Evolutionary conservation across 2,888 invertebrate species (phyloP).

Genomic region (Drosophila suboccidentalis): DNA sequence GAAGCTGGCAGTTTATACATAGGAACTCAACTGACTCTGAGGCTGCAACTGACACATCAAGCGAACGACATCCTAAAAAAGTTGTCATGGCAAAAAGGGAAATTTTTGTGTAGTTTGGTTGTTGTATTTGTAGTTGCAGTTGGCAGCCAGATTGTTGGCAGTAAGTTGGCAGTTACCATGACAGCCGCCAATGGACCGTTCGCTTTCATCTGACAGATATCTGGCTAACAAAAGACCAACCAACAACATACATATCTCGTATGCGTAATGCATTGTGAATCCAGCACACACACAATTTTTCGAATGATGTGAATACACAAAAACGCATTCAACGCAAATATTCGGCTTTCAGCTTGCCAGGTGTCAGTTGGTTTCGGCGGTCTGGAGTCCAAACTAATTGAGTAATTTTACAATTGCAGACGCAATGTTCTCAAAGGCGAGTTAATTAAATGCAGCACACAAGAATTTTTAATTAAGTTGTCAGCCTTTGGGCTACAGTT

Average conservation of each 20-base stretch:
- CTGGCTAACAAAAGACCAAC: constrained; percentile 18
- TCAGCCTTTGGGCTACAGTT: constrained; percentile 22
- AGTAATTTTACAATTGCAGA: constrained; percentile 23
- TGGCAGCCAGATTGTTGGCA: constrained; percentile 6
- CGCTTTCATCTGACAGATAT: constrained; percentile 10
- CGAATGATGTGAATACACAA: constrained; percentile 8
- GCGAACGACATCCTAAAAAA: constrained; percentile 5
- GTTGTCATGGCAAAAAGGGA: constrained; percentile 15
- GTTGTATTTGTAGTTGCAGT: constrained; percentile 4
- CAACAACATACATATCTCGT: background rate
- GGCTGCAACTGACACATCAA: constrained; percentile 1
- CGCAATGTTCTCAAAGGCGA: constrained; percentile 38
- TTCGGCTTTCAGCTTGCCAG: background rate
- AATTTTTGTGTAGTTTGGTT: constrained; percentile 11
- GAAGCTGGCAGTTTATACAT: constrained; percentile 30
- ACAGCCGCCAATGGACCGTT: constrained; percentile 29
- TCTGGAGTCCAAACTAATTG: constrained; percentile 24
- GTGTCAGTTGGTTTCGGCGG: constrained; percentile 2
- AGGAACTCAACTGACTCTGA: constrained; percentile 2
- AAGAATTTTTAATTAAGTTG: constrained; percentile 48
- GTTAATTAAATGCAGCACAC: constrained; percentile 41
- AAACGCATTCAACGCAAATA: constrained; percentile 10
- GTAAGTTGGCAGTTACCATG: constrained; percentile 25
- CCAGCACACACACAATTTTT: background rate
- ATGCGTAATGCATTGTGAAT: constrained; percentile 7